Base-by-base conservation (phyloP, 2,797 vertebrate species). In the Phylloscopus collybita region DNA sequence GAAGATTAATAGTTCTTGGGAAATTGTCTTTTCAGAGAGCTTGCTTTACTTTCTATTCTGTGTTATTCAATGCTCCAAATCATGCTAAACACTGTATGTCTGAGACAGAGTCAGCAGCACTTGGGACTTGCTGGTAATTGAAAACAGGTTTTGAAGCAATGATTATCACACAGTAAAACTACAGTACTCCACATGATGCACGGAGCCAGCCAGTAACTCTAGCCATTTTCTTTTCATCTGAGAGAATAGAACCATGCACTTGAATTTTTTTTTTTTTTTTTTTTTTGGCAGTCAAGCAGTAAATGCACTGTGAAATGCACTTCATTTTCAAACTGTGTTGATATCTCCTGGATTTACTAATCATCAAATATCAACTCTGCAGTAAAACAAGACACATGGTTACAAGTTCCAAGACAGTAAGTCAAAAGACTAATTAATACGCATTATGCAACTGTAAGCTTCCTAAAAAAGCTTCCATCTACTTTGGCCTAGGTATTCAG, bases 141-240 rank as follows among this genome's bases (percentile, higher is more conserved):
- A 88, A 97, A 97, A 92, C 94, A 97, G 93, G 69, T 90, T 97
- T 86, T 75, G 87, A 97, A 96, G 86, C 80, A 94, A 60, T 83
- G 67, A 92, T 96, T 86, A 94, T 86, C 82, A 93, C 82, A 85
- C 49, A 94, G 85, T 89, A 89, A 88, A 96, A 86, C 51, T 91
- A 88, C 67, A 95, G 80, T 86, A 53, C 84, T 95, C 73, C 93
- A 88, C n/a, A 4, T 89, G 80, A 88, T 82, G 53, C 78, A 87
- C 69, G 92, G 60, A 95, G 83, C 81, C 90, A 93, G 88, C 6
- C 91, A 92, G 88, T 96, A 93, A 97, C 91, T 78, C 87, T 96
- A 95, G 84, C 76, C 82, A 96, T 93, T 91, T 78, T 92, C 72
- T 92, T 87, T 97, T 95, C 92, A 87, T 94, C 75, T 75, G 38